These are phyloP conservation scores for Hypanus sabinus DNA, from an alignment of 2,113 vertebrate genomes.

Conservation along the genomic window DNA sequence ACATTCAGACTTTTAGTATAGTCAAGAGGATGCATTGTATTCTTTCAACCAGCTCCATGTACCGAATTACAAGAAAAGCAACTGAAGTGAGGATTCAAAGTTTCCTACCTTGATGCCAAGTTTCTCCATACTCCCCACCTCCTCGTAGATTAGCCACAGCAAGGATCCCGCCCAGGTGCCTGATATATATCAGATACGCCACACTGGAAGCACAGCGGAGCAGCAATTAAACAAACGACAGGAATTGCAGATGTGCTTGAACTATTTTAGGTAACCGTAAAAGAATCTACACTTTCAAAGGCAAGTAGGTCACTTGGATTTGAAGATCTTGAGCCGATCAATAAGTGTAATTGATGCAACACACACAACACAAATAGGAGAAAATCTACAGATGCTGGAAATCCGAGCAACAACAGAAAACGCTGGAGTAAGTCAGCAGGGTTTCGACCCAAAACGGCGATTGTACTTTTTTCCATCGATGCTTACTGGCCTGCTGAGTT, in stretches of 20 bases:
- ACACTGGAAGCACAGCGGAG: conserved; percentile 45
- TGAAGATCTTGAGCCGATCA: background rate
- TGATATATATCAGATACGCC: conserved; percentile 56
- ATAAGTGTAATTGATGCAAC: background rate
- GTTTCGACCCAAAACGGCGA: too few relatives aligned
- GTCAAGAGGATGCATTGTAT: too few relatives aligned
- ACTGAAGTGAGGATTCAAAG: background rate
- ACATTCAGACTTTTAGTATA: too few relatives aligned
- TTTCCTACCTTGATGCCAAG: conserved; percentile 62
- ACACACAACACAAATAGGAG: too few relatives aligned
- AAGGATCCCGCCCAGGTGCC: conserved; percentile 61
- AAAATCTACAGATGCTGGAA: too few relatives aligned
- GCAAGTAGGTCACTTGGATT: background rate
- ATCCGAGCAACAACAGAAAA: too few relatives aligned
- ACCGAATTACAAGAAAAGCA: background rate
- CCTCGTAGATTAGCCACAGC: conserved; percentile 65
- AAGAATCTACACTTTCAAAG: background rate
- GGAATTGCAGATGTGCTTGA: background rate
- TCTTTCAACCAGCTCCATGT: background rate
- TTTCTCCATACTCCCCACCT: conserved; percentile 63
- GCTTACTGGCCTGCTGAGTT: too few relatives aligned
- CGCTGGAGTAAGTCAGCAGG: too few relatives aligned
- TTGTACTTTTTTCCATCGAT: too few relatives aligned
- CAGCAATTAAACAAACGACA: background rate
- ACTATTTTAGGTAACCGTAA: background rate